Evolutionary conservation across 2,113 vertebrate genomes (phyloP), one percentile per base, ranked within the genome.

Genomic region (Sebastes schlegelii): DNA sequence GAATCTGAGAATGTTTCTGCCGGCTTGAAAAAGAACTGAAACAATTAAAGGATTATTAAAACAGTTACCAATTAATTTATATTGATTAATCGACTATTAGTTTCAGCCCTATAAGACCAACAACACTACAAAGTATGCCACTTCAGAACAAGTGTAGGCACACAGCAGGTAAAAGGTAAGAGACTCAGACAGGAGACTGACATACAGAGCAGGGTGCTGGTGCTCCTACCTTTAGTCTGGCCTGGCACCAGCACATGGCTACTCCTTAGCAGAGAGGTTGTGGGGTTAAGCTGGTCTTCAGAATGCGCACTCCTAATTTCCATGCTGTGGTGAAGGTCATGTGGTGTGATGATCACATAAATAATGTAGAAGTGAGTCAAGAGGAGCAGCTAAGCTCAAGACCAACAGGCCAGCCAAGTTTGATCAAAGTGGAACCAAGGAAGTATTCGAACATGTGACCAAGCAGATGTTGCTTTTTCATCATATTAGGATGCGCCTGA

Each of bases 291-390:
- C 51, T 42, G 23, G 21, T 67, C 51, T 65, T 45, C 54, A 88
- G 66, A 78, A 34, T 34, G 34, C 0, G 34, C 34, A 34, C 34
- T 34, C 64, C 54, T 76, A 85, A 86, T 91, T 87, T 91, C 48
- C 34, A 86, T 67, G 74, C 70, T 65, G 79, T 67, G 43, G 57
- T 82, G 80, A 92, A 89, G 83, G 90, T 88, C 80, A 64, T 69
- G 45, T 76, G 60, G 66, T 71, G 71, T 58, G 43, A 82, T 88
- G 87, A 86, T 89, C 69, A 42, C 42, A 80, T 87, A 90, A 85
- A 88, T 90, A 86, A 90, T 91, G 65, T 61, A 85, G 42, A 52
- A 86, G 63, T 87, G 79, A 89, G 77, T 87, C 75, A 82, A 34
- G 65, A 76, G 58, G 67, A 86, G 62, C 54, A 75, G 54, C 70